Conservation (phyloP, 1,140 invertebrate genomes). For the Papilio polytes region DNA sequence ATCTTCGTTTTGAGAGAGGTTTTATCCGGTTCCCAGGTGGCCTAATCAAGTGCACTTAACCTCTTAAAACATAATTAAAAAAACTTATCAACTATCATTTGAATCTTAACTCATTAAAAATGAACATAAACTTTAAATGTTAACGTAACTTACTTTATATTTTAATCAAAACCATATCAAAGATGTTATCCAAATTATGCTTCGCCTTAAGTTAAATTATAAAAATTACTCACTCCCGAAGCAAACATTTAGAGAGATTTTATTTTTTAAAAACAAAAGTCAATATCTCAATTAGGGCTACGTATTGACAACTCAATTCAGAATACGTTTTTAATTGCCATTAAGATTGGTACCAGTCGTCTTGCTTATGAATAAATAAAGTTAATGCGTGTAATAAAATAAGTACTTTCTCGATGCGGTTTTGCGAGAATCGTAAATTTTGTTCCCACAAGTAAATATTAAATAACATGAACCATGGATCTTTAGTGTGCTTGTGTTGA, state of each 20-base stretch:
- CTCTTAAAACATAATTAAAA: conserved; percentile 1
- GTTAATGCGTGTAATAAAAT: background rate
- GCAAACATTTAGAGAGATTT: conserved; percentile 41
- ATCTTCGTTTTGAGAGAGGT: background rate
- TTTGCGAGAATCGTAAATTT: background rate
- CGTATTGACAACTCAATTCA: conserved; percentile 55
- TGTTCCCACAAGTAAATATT: background rate
- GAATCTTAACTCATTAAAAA: conserved; percentile 22
- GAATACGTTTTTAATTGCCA: conserved; percentile 39
- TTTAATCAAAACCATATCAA: conserved; percentile 15
- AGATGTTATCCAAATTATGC: conserved; percentile 24
- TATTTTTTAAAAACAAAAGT: conserved; percentile 54
- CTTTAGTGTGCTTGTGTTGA: background rate
- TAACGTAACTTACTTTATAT: background rate
- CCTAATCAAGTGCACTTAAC: background rate
- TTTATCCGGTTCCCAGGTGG: background rate
- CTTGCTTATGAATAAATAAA: conserved; percentile 1
- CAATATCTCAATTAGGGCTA: conserved; percentile 57
- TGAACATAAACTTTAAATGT: background rate
- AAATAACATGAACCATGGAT: too few species aligned
- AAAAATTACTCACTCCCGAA: too few species aligned
- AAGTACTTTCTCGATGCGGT: background rate
- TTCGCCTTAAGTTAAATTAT: conserved; percentile 46
- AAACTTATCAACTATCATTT: conserved; percentile 11
- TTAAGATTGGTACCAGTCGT: background rate